Conservation (phyloP, 1,140 invertebrate genomes). For the Cyrtorhinus lividipennis region DNA sequence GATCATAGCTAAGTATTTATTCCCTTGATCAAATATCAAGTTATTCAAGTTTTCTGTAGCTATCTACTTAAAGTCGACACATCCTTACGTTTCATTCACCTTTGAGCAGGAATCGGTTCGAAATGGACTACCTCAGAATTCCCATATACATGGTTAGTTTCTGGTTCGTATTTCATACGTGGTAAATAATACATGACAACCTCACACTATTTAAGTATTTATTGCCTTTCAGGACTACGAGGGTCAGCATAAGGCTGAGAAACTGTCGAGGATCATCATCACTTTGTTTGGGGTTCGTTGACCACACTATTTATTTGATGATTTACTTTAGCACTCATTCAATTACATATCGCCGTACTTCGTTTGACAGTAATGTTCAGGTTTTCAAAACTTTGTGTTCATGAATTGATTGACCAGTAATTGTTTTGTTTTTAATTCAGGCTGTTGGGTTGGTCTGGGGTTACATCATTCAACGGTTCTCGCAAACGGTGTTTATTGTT, state of each 20-base stretch:
- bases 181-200: too few relatives aligned
- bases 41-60: too few relatives aligned
- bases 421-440: constrained; percentile 28
- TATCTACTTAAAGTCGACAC: too few relatives aligned
- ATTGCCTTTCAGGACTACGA: constrained; percentile 61
- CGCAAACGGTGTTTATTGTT: constrained; percentile 85
- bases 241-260: constrained; percentile 77
- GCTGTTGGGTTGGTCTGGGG: constrained; percentile 79
- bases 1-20: too few relatives aligned
- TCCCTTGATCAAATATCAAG: too few relatives aligned
- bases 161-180: too few relatives aligned
- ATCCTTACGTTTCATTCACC: too few relatives aligned
- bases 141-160: too few relatives aligned
- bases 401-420: not conserved
- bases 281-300: constrained; percentile 62
- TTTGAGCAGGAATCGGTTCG: too few relatives aligned
- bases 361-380: not conserved
- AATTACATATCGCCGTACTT: not conserved
- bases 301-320: not conserved
- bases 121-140: too few relatives aligned
- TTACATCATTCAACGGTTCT: constrained; percentile 90
- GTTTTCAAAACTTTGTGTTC: not conserved
- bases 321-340: not conserved
- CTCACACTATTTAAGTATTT: too few relatives aligned
- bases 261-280: constrained; percentile 73